Base-by-base conservation (phyloP, 2,888 invertebrate species). In the Ferrisia virgata region DNA sequence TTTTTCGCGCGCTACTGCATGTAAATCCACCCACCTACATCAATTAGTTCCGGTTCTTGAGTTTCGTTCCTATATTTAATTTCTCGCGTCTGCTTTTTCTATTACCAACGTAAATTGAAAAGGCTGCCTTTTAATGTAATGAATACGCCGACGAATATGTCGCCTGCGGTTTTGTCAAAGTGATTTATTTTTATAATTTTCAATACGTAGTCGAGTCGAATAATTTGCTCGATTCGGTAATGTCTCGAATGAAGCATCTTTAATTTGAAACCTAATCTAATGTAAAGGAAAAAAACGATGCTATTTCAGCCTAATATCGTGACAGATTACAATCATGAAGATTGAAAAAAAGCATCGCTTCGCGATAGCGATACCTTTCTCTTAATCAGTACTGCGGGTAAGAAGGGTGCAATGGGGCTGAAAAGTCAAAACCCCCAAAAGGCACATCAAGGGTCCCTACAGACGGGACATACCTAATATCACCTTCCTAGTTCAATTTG, bases 41-140 rank as follows among this genome's bases (percentile, higher is more conserved):
- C 58, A 64, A 64, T 64, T 64, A 64, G 58, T 64, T 64, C 58
- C 58, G 58, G 58, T 25, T 64, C 58, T 64, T 64, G 58, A 64
- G n/a, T n/a, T 64, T 64, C 58, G 4, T 64, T 28, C 58, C 58
- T 11, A 25, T 22, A 28, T 64, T 64, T 64, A 64, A 43, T 18
- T 4, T 47, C 47, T 28, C 58, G 11, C n/a, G 11, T 9, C 1
- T 11, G 3, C 13, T 64, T 64, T 64, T 64, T 64, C 22, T 64
- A 64, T 64, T 64, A 64, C n/a, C n/a, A n/a, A n/a, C 25, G 58
- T 64, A 64, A 64, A 64, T 64, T n/a, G 58, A 64, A 64, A 64
- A 64, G 28, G 58, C 25, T 64, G 1, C 8, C 25, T 64, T 58
- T 64, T 64, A 64, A 64, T 64, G 58, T 25, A 39, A n/a, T n/a